Evolutionary conservation across 2,113 vertebrate species (phyloP), one percentile per base, ranked within the genome.

Genomic region (Poecilia latipinna): DNA sequence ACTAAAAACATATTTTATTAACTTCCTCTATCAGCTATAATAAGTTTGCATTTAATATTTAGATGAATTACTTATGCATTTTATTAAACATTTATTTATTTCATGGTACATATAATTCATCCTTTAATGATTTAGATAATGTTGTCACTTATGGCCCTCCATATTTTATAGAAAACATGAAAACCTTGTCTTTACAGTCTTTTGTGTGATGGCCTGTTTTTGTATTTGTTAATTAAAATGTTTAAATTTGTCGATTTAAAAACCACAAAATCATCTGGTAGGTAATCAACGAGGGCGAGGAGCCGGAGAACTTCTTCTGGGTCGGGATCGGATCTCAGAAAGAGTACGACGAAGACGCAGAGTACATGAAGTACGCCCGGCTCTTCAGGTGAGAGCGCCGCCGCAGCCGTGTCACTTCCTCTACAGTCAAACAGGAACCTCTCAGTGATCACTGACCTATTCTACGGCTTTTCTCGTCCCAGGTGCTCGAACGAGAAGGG

Each of bases 231-330:
- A 2, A 1, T 57, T n/a, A 57, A 5, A 0, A 8, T 57, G 8
- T 48, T 48, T 48, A 0, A 19, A 19, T 17, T n/a, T 10, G 51
- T 57, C 10, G 8, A 57, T 12, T 37, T n/a, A 3, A 24, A 57
- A 57, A 11, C 17, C 2, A 3, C 8, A 24, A 57, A 57, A 17
- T 1, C 32, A 32, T 80, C 62, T 68, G 22, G 44, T 15, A 99
- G 98, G 98, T 99, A 10, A 99, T 99, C 78, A 98, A 97, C 0
- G 98, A 99, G 82, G 98, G 98, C 0, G 97, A 99, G 82, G 98
- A 99, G 87, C 98, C 98, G 0, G 97, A 99, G 88, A 99, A 99
- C 91, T 99, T 99, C 92, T 99, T 99, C 93, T 99, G 98, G 97
- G 97, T 99, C 1, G 98, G 98, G 71, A 97, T 99, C 0, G 98